Evolutionary conservation across 2,797 vertebrate species (phyloP).

Genomic region (Sebastes ruberrimus): DNA sequence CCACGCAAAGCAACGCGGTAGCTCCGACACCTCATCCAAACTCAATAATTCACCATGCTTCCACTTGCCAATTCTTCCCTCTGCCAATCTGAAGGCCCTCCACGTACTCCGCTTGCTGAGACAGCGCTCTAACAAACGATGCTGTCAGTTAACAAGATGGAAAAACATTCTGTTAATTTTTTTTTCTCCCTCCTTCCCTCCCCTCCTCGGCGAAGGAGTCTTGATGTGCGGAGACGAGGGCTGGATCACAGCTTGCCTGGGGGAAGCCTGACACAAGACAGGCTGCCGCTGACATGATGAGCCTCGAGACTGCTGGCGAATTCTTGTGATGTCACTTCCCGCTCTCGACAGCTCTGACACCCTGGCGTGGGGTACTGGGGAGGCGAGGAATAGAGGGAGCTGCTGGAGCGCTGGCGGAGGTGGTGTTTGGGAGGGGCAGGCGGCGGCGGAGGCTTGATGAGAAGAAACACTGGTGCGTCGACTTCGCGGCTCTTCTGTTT

Average conservation of each 20-base stretch:
- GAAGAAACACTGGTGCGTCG: constrained; percentile 70
- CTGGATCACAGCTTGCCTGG: constrained; percentile 84
- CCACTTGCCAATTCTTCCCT: constrained; percentile 70
- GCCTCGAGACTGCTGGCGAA: constrained; percentile 79
- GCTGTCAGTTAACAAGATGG: constrained; percentile 84
- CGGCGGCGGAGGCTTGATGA: constrained; percentile 55
- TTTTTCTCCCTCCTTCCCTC: constrained; percentile 57
- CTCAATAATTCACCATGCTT: constrained; percentile 76
- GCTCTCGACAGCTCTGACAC: constrained; percentile 82
- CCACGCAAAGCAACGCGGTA: constrained; percentile 64
- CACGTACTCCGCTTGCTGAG: constrained; percentile 68
- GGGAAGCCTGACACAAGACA: constrained; percentile 83
- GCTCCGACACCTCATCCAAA: constrained; percentile 75
- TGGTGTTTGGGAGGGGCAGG: constrained; percentile 28
- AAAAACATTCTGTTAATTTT: constrained; percentile 84
- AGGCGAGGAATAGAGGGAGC: constrained; percentile 53
- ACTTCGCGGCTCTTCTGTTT: constrained; percentile 75
- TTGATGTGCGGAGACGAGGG: constrained; percentile 78
- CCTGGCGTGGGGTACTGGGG: constrained; percentile 56
- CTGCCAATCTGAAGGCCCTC: constrained; percentile 73
- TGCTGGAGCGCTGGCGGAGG: constrained; percentile 39
- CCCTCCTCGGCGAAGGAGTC: constrained; percentile 58
- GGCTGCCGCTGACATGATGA: constrained; percentile 81
- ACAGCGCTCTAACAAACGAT: constrained; percentile 79
- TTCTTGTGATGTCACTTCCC: constrained; percentile 84